Evolutionary conservation across 2,888 invertebrate genomes (phyloP).

Genomic region (Acleris sparsana): DNA sequence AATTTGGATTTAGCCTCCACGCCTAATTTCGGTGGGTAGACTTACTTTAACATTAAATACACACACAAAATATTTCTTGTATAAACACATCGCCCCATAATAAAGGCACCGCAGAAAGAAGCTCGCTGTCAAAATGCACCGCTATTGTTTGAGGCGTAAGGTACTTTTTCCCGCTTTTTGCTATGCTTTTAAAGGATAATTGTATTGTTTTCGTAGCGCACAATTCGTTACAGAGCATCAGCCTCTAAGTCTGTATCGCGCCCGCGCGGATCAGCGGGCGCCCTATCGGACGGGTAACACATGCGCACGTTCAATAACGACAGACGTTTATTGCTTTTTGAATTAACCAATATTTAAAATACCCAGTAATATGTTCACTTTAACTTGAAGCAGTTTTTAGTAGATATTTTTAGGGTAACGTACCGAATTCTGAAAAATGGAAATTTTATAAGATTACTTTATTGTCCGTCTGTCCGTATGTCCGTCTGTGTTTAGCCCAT

Average conservation of each 20-base stretch:
- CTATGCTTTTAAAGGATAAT: constrained; percentile 48
- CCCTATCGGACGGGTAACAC: not conserved
- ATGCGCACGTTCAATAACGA: not conserved
- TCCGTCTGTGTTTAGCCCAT: too few species aligned
- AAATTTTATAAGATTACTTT: too few species aligned
- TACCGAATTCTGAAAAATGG: too few species aligned
- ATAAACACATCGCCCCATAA: constrained; percentile 79
- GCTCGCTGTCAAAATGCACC: constrained; percentile 49
- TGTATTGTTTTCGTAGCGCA: constrained; percentile 55
- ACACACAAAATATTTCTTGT: constrained; percentile 78
- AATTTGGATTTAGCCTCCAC: constrained; percentile 78
- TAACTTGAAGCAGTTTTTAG: too few species aligned
- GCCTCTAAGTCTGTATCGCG: constrained; percentile 30
- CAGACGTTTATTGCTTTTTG: too few species aligned
- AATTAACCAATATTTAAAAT: too few species aligned
- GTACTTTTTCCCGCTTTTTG: constrained; percentile 39
- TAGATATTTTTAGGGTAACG: too few species aligned
- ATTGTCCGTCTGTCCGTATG: too few species aligned
- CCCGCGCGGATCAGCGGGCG: constrained; percentile 11
- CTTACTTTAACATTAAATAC: constrained; percentile 82
- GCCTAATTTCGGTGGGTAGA: constrained; percentile 80
- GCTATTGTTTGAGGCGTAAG: constrained; percentile 47
- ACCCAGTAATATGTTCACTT: too few species aligned
- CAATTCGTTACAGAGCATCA: constrained; percentile 55
- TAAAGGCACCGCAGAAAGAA: constrained; percentile 62